A percentile compares a stretch with the other conserved stretches of the same genome.
phyloP scores from a whole-genome alignment of 2,888 invertebrate genomes.

The Nipponacmea schrenckii region DNA sequence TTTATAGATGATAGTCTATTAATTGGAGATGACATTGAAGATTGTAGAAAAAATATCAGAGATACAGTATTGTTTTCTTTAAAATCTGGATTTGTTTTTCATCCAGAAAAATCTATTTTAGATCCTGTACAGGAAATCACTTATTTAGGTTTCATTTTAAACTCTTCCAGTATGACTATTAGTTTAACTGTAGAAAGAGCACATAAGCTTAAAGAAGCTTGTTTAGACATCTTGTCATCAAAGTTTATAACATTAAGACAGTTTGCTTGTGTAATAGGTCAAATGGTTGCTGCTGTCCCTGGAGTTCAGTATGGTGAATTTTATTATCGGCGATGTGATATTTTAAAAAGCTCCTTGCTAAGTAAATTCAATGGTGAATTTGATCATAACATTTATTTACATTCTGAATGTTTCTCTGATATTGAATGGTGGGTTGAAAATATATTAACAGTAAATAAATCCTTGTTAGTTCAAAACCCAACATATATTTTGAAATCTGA shows the following conservation, averaged over 20 bases:
- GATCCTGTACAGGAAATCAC: slow-evolving; percentile 11
- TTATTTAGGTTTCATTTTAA: slow-evolving; percentile 10
- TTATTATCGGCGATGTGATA: not conserved
- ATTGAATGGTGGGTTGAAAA: not conserved
- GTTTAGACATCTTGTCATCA: not conserved
- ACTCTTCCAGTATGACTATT: slow-evolving; percentile 20
- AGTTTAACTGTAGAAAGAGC: slow-evolving; percentile 32
- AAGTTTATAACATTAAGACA: not conserved
- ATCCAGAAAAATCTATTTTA: slow-evolving; percentile 8
- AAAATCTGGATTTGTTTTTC: slow-evolving; percentile 8
- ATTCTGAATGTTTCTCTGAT: not conserved
- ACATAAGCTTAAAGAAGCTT: not conserved
- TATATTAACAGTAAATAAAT: not conserved
- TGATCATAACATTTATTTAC: not conserved
- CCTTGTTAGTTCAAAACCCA: not conserved
- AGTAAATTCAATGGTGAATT: not conserved
- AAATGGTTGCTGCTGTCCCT: not conserved
- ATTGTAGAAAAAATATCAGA: not conserved
- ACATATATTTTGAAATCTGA: not conserved
- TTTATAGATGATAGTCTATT: slow-evolving; percentile 19
- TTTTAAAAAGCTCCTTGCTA: not conserved
- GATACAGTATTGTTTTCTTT: slow-evolving; percentile 13
- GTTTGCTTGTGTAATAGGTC: not conserved
- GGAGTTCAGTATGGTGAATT: not conserved
- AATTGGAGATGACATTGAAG: slow-evolving; percentile 17